Evolutionary conservation across 2,797 vertebrate genomes (phyloP).

Genomic region (Taeniopygia guttata): DNA sequence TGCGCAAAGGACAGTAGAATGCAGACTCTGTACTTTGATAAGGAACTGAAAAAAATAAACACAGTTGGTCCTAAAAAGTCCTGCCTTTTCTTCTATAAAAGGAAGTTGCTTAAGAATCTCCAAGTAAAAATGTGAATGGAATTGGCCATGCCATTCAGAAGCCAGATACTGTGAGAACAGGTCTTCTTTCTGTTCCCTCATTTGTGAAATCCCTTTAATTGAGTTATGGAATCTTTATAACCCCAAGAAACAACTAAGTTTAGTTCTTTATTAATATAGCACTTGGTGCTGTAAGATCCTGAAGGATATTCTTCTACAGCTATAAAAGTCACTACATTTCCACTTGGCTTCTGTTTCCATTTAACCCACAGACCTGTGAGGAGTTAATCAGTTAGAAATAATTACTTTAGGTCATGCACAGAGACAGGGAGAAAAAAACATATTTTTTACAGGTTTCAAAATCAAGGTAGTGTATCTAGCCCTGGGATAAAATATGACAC

Average conservation of each 20-base stretch:
- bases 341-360: background rate
- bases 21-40: background rate
- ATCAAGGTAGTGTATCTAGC: background rate
- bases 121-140: background rate
- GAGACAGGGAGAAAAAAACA: background rate
- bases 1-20: background rate
- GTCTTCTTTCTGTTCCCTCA: background rate
- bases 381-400: background rate
- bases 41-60: background rate
- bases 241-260: background rate
- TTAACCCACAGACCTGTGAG: background rate
- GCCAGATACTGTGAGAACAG: background rate
- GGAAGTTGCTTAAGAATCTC: background rate
- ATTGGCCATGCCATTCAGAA: background rate
- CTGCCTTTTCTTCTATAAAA: background rate
- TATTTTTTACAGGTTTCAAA: background rate
- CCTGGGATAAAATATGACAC: background rate
- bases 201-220: background rate
- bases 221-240: background rate
- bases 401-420: background rate
- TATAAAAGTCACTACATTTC: background rate
- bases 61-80: background rate
- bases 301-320: background rate
- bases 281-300: background rate
- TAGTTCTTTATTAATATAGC: background rate